Evolutionary conservation across 2,888 invertebrate species (phyloP).

Genomic region (Hypena proboscidalis): DNA sequence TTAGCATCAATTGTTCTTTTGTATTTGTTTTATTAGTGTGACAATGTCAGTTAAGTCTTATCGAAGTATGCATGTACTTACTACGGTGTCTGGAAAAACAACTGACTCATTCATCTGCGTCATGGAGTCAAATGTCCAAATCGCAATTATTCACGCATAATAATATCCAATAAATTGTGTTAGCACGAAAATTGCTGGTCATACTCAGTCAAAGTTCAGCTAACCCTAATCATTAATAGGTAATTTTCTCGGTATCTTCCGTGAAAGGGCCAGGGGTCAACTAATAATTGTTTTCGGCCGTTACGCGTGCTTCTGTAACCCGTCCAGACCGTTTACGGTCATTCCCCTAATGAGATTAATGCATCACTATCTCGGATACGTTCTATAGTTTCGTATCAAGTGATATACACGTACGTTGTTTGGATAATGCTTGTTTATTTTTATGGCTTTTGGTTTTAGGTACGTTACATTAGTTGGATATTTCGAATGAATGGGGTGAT

Average conservation of each 20-base stretch:
- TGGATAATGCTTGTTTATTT: slow-evolving; percentile 21
- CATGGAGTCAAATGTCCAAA: no score
- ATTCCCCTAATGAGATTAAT: slow-evolving; percentile 58
- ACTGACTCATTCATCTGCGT: no score
- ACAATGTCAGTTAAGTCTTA: no score
- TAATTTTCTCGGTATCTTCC: slow-evolving; percentile 53
- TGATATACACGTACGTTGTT: slow-evolving; percentile 22
- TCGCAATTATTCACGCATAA: slow-evolving; percentile 9
- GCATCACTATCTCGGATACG: slow-evolving; percentile 48
- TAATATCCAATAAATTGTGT: slow-evolving; percentile 4
- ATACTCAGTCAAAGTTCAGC: slow-evolving; percentile 32
- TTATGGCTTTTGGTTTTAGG: slow-evolving; percentile 4
- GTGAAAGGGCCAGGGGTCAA: slow-evolving; percentile 54
- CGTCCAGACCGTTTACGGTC: slow-evolving; percentile 53
- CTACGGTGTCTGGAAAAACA: no score
- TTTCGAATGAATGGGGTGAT: no score
- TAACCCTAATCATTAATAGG: slow-evolving; percentile 52
- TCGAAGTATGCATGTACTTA: no score
- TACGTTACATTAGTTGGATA: neutral
- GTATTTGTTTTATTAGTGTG: no score
- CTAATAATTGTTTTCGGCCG: slow-evolving; percentile 62
- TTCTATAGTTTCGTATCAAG: slow-evolving; percentile 18
- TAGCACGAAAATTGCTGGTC: slow-evolving; percentile 16
- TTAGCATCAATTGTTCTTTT: no score
- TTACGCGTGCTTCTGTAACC: slow-evolving; percentile 52